Conservation (phyloP, 2,888 invertebrate species). For the Lycocerus yunnanus region DNA sequence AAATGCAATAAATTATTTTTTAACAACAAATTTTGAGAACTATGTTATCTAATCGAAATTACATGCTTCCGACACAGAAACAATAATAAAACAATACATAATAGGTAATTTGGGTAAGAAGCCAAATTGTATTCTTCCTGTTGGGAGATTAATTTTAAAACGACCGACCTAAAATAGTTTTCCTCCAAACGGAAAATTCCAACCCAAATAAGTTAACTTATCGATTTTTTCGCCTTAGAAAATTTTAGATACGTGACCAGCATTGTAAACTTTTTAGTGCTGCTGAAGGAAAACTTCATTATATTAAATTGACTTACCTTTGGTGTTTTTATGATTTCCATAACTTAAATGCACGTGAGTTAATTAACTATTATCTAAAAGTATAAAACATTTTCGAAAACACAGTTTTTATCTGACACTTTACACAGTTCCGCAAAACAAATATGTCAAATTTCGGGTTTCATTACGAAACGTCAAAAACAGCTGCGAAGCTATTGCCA, state of each 20-base stretch:
- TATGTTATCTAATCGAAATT: background rate
- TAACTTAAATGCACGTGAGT: constrained; percentile 20
- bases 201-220: background rate
- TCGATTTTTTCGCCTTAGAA: background rate
- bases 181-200: background rate
- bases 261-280: background rate
- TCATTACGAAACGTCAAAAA: background rate
- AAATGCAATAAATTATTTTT: background rate
- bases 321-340: constrained; percentile 51
- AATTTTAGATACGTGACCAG: background rate
- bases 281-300: no score
- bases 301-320: constrained; percentile 42
- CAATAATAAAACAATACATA: background rate
- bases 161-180: background rate
- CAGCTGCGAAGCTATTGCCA: background rate
- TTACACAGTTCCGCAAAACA: constrained; percentile 50
- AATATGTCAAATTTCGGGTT: background rate
- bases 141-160: background rate
- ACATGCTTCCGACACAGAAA: background rate
- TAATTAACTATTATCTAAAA: constrained; percentile 9
- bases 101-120: background rate
- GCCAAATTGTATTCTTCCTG: background rate
- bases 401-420: background rate
- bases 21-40: background rate
- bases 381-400: background rate